Evolutionary conservation across 2,888 invertebrate genomes (phyloP).

Genomic region (Pemphredon lugubris): DNA sequence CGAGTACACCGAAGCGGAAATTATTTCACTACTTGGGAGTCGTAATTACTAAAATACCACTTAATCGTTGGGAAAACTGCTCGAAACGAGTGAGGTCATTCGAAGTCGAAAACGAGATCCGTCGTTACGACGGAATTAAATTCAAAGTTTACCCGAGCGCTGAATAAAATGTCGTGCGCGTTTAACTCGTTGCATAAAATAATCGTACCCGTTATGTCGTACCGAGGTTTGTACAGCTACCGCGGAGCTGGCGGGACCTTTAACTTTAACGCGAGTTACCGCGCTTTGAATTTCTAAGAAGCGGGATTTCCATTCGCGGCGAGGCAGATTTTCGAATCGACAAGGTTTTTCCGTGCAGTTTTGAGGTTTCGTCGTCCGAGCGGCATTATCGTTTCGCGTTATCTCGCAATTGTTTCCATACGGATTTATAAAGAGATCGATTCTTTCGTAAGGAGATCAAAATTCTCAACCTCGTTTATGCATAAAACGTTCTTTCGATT

Average conservation of each 20-base stretch:
- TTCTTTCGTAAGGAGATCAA: too few relatives aligned
- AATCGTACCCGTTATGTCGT: background rate
- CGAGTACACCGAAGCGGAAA: too few relatives aligned
- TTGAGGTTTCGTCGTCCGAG: too few relatives aligned
- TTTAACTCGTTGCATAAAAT: background rate
- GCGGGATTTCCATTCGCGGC: background rate
- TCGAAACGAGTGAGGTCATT: background rate
- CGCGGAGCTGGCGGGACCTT: background rate
- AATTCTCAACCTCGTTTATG: too few relatives aligned
- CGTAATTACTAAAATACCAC: too few relatives aligned
- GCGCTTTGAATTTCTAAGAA: background rate
- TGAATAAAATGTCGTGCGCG: constrained; percentile 8
- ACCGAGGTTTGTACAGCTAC: background rate
- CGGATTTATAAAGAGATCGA: too few relatives aligned
- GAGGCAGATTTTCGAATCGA: background rate
- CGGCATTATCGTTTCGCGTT: too few relatives aligned
- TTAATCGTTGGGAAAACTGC: background rate
- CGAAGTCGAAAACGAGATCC: constrained; percentile 2
- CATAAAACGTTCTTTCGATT: too few relatives aligned
- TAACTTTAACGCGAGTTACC: background rate
- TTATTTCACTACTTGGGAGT: too few relatives aligned
- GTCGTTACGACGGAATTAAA: background rate
- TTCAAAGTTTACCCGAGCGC: constrained; percentile 5
- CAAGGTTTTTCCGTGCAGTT: too few relatives aligned
- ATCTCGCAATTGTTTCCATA: too few relatives aligned